These are phyloP conservation scores for Lutraria rhynchaena DNA, from an alignment of 1,140 invertebrate species.

Conservation along the genomic window DNA sequence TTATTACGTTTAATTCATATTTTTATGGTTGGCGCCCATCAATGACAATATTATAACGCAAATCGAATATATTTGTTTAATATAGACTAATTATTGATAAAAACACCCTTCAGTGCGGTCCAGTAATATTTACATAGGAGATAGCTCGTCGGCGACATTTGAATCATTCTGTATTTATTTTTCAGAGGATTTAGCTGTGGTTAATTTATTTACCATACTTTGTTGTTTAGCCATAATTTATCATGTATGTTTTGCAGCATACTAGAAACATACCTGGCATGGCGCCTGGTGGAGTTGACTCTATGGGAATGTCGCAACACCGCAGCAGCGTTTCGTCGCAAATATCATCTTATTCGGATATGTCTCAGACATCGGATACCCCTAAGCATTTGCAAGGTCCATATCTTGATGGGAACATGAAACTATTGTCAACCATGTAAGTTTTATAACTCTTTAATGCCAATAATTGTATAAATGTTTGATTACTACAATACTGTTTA, in stretches of 20 bases:
- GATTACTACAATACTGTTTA: no score
- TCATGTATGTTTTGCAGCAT: slow-evolving; percentile 58
- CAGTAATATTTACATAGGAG: slow-evolving; percentile 56
- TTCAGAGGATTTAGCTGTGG: no score
- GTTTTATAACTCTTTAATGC: no score
- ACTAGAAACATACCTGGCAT: neutral
- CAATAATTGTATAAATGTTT: no score
- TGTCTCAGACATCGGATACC: neutral
- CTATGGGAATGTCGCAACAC: neutral
- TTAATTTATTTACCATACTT: no score
- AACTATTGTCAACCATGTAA: slow-evolving; percentile 57
- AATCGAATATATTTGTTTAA: no score
- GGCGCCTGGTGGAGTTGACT: neutral
- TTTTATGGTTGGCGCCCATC: no score
- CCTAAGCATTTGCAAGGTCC: slow-evolving; percentile 2
- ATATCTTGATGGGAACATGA: slow-evolving; percentile 56
- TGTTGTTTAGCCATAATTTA: neutral
- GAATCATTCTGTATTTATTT: no score
- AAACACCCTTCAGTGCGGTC: slow-evolving; percentile 12
- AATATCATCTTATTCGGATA: neutral
- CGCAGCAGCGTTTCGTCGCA: slow-evolving; percentile 3
- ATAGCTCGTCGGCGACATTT: neutral
- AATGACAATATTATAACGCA: no score
- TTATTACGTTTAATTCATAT: no score
- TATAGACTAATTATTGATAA: neutral